These are phyloP conservation scores for Egretta garzetta DNA, from an alignment of 2,113 vertebrate species.

Conservation along the genomic window DNA sequence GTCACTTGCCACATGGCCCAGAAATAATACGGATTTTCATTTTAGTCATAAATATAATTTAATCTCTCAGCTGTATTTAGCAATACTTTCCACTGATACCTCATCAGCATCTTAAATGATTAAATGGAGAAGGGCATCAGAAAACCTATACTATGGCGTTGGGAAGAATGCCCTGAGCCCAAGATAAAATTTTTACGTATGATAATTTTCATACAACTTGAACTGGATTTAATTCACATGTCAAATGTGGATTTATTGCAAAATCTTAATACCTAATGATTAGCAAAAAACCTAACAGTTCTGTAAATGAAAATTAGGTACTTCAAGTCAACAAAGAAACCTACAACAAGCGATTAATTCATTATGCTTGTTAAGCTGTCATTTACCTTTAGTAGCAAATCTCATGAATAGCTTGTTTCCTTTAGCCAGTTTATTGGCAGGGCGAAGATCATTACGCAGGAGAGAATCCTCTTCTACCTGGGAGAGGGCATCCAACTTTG, in stretches of 20 bases:
- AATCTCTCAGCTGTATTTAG: neutral
- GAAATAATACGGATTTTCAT: neutral
- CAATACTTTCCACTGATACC: neutral
- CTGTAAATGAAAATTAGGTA: neutral
- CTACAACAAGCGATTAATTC: neutral
- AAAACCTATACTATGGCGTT: neutral
- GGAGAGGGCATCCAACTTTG: slow-evolving; percentile 85
- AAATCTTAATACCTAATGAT: neutral
- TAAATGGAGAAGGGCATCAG: neutral
- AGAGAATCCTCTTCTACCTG: slow-evolving; percentile 88
- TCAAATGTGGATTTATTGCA: neutral
- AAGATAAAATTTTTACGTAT: neutral
- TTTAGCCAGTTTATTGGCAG: slow-evolving; percentile 88
- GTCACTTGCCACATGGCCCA: neutral
- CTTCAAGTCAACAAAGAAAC: neutral
- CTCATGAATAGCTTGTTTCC: slow-evolving; percentile 93
- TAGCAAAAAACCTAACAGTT: neutral
- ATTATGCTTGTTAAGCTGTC: neutral
- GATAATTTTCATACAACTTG: neutral
- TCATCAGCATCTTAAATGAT: neutral
- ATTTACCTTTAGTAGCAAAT: slow-evolving; percentile 91
- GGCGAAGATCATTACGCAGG: slow-evolving; percentile 89
- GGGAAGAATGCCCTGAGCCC: neutral
- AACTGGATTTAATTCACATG: neutral
- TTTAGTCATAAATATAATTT: neutral